Evolutionary conservation across 2,113 vertebrate genomes (phyloP), one percentile per base, ranked within the genome.

Genomic region (Nicator chloris): DNA sequence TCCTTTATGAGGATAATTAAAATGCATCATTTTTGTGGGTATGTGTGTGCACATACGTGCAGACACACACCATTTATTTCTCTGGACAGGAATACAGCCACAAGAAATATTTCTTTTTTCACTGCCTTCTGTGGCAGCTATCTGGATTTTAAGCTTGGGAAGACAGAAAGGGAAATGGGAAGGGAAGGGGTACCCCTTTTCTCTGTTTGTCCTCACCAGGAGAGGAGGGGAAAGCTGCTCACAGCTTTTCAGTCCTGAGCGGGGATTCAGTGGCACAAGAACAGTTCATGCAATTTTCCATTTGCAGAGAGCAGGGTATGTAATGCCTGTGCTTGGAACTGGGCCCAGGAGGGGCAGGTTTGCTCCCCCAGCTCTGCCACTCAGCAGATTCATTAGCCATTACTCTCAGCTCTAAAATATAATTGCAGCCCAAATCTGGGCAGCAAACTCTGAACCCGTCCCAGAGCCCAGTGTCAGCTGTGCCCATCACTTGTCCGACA

Each of bases 1-100:
- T 88, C 50, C 57, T 82, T 94, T 91, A 86, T 64, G 82, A 95
- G 64, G 59, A 59, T 82, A 88, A 95, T 95, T 95, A 92, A 96
- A 95, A 86, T 68, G 77, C 73, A 63, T 56, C 50, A 31, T 63
- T 78, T 78, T 2, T 39, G 31, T 59, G 30, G 13, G 33, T 23
- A 13, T 31, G 24, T 3, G 8, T 24, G 21, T 2, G 9, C 57
- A 39, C 35, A 30, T 56, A 69, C 23, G 10, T 3, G 7, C 37
- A 11, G 56, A 53, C 54, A 69, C 21, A 59, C 8, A 47, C 2
- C 8, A 30, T 91, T 88, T 59, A 40, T 40, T 88, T 57, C 54
- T 63, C 69, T 72, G 16, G 49, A 73, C 76, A 83, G 35, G 37
- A 73, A 81, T 50, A 86, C 15, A 54, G 35, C 42, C 30, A 10